Evolutionary conservation across 2,797 vertebrate genomes (phyloP).

Genomic region (Otus scops): DNA sequence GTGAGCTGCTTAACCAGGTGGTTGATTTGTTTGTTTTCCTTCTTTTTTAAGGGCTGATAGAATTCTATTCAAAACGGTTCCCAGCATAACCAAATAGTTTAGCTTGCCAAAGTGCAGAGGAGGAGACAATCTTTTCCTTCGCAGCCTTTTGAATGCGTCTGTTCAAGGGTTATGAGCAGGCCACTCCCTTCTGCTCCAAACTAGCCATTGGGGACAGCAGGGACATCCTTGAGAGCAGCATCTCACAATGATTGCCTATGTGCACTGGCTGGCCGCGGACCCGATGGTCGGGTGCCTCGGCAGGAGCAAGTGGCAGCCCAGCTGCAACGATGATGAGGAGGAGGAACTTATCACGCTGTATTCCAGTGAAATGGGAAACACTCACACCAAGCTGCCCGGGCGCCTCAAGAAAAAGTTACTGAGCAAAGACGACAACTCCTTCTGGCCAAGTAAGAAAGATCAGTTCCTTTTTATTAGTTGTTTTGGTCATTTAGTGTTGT

Average conservation of each 20-base stretch:
- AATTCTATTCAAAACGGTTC: neutral
- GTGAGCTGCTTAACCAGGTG: neutral
- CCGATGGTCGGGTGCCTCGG: conserved; percentile 82
- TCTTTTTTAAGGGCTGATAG: neutral
- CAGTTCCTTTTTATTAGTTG: neutral
- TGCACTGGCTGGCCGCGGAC: conserved; percentile 80
- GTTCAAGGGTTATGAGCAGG: conserved; percentile 55
- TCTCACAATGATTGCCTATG: conserved; percentile 83
- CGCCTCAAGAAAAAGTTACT: conserved; percentile 80
- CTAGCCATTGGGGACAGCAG: conserved; percentile 59
- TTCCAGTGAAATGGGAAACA: conserved; percentile 82
- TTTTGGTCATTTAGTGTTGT: neutral
- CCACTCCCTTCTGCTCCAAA: conserved; percentile 58
- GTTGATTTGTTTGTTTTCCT: neutral
- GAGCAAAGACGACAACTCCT: conserved; percentile 79
- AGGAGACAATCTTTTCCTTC: neutral
- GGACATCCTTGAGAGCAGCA: conserved; percentile 36
- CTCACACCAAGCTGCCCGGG: conserved; percentile 72
- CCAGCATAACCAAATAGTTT: neutral
- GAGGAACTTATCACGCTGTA: conserved; percentile 76
- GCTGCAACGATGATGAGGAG: conserved; percentile 78
- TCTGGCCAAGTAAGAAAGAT: conserved; percentile 84
- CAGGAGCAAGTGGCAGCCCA: conserved; percentile 71
- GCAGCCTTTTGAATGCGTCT: neutral
- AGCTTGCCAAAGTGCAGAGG: neutral